These are phyloP conservation scores for Scaptomyza flava DNA, from an alignment of 2,888 invertebrate genomes.

Conservation along the genomic window DNA sequence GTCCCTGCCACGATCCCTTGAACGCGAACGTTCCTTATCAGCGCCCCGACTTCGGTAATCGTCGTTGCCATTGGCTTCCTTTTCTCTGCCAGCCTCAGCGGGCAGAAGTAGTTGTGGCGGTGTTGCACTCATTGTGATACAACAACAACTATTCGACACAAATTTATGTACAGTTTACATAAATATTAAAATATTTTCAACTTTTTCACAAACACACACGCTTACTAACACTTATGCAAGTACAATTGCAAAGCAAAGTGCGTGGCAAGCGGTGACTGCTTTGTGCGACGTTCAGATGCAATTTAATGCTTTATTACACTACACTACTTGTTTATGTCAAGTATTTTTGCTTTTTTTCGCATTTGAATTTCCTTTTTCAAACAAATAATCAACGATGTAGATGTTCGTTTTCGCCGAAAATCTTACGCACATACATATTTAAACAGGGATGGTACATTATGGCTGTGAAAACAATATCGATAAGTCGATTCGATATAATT, in stretches of 20 bases:
- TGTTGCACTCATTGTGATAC: slow-evolving; percentile 67
- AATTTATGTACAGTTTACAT: slow-evolving; percentile 32
- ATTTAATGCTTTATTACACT: background rate
- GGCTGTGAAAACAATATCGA: slow-evolving; percentile 1
- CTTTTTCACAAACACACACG: slow-evolving; percentile 14
- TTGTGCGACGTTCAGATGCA: background rate
- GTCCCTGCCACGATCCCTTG: slow-evolving; percentile 65
- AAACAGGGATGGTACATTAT: slow-evolving; percentile 40
- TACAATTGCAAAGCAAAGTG: slow-evolving; percentile 12
- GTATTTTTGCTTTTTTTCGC: slow-evolving; percentile 23
- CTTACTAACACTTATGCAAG: slow-evolving; percentile 37
- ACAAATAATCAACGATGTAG: slow-evolving; percentile 11
- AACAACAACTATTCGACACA: background rate
- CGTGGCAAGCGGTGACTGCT: slow-evolving; percentile 25
- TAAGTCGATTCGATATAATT: background rate
- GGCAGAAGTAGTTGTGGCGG: slow-evolving; percentile 58
- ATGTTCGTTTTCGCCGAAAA: slow-evolving; percentile 50
- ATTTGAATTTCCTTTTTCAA: slow-evolving; percentile 9
- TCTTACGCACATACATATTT: slow-evolving; percentile 21
- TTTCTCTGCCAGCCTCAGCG: slow-evolving; percentile 37
- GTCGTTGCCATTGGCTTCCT: slow-evolving; percentile 58
- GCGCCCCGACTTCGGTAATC: slow-evolving; percentile 67
- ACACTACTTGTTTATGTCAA: slow-evolving; percentile 18
- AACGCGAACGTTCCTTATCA: slow-evolving; percentile 72
- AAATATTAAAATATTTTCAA: slow-evolving; percentile 14